phyloP scores from a whole-genome alignment of 2,888 invertebrate genomes.

The Teleogryllus oceanicus region DNA sequence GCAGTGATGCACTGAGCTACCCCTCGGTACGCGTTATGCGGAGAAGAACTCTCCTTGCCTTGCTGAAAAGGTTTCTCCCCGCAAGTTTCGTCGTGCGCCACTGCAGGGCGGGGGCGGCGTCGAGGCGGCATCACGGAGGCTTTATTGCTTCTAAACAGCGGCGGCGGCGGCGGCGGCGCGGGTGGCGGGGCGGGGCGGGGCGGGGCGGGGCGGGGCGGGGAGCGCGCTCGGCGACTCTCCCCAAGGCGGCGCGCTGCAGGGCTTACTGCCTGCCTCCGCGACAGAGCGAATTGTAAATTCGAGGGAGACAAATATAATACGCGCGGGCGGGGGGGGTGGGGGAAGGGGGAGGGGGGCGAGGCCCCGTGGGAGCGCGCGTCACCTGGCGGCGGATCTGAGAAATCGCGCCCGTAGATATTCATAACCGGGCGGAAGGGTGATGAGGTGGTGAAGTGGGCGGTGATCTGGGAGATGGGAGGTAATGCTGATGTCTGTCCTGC shows the following conservation, averaged over 20 bases:
- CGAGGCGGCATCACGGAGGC: not conserved
- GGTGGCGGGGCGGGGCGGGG: not conserved
- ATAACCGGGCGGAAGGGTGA: not conserved
- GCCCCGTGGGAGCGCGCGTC: not conserved
- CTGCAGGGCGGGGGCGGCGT: no score
- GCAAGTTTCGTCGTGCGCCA: no score
- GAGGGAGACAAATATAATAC: not conserved
- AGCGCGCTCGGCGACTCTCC: not conserved
- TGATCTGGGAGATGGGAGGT: no score
- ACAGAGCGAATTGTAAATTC: slow-evolving; percentile 11
- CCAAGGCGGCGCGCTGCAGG: not conserved
- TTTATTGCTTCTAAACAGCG: slow-evolving; percentile 18
- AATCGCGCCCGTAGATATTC: not conserved
- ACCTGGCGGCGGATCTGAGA: not conserved
- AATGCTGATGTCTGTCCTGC: no score
- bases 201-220: not conserved
- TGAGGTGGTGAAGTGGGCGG: no score
- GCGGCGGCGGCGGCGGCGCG: not conserved
- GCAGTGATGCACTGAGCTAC: no score
- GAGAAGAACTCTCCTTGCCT: no score
- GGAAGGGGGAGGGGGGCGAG: not conserved
- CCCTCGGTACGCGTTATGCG: no score
- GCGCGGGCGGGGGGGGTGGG: not conserved
- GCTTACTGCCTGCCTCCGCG: not conserved
- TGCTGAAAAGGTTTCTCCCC: no score